Evolutionary conservation across 64 coral and sea anemone genomes (phyloP).

Genomic region (Acropora tenuis): DNA sequence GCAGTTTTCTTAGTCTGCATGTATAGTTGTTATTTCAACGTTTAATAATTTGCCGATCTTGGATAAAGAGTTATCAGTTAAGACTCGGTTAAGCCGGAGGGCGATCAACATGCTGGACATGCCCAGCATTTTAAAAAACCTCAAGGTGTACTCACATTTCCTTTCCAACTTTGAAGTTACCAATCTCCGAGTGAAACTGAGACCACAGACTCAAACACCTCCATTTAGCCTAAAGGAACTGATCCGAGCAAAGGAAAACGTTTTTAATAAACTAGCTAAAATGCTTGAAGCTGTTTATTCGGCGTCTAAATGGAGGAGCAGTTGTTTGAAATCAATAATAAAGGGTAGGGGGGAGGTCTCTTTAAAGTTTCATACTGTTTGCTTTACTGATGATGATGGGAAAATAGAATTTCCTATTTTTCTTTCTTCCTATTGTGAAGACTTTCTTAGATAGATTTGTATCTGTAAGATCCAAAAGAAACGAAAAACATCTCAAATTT

Average conservation of each 20-base stretch:
- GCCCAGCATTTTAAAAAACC: neutral
- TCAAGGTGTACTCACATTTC: neutral
- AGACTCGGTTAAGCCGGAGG: too few relatives aligned
- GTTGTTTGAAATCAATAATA: neutral
- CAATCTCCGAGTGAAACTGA: neutral
- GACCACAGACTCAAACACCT: neutral
- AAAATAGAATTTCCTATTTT: neutral
- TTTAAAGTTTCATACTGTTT: neutral
- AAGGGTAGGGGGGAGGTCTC: neutral
- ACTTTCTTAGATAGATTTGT: too few relatives aligned
- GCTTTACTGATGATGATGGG: neutral
- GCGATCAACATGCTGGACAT: neutral
- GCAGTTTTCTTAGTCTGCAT: neutral
- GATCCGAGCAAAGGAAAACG: neutral
- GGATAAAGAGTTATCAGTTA: too few relatives aligned
- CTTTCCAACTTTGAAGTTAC: too few relatives aligned
- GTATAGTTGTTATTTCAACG: neutral
- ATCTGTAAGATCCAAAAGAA: too few relatives aligned
- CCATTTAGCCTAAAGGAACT: neutral
- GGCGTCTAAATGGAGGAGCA: neutral
- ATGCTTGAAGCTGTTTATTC: neutral
- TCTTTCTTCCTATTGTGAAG: neutral
- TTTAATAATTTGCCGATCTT: too few relatives aligned
- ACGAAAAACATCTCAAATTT: too few relatives aligned
- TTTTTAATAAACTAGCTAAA: neutral